Evolutionary conservation across 2,797 vertebrate genomes (phyloP).

Genomic region (Vipera ursinii): DNA sequence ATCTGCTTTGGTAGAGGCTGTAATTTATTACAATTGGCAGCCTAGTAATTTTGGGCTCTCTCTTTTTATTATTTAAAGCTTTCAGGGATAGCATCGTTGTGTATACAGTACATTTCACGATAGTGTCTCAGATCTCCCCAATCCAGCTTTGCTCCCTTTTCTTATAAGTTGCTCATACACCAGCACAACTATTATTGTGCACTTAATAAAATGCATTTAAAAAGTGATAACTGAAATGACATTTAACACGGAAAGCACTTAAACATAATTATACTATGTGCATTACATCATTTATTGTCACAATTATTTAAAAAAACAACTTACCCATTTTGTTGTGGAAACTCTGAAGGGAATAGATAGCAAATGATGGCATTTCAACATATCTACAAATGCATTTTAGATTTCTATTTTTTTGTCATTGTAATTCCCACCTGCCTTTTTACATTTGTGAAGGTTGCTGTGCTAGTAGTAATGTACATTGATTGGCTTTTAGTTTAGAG

Average conservation of each 20-base stretch:
- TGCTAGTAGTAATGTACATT: rapidly evolving
- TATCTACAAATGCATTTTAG: conserved; percentile 21
- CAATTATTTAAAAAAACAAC: conserved; percentile 60
- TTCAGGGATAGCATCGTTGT: conserved; percentile 62
- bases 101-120: conserved; percentile 63
- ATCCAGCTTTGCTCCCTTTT: conserved; percentile 54
- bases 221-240: conserved; percentile 82
- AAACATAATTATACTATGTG: conserved; percentile 83
- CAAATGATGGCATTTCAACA: conserved; percentile 41
- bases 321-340: conserved; percentile 46
- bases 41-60: conserved; percentile 70
- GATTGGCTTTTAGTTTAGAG: background rate
- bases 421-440: background rate
- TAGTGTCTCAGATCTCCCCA: conserved; percentile 58
- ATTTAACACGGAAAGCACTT: conserved; percentile 80
- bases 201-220: conserved; percentile 76
- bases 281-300: conserved; percentile 72
- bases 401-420: conserved; percentile 19
- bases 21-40: conserved; percentile 74
- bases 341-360: conserved; percentile 32
- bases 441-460: rapidly evolving
- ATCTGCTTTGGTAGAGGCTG: conserved; percentile 69
- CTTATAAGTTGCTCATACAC: conserved; percentile 65
- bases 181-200: conserved; percentile 71
- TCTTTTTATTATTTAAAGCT: conserved; percentile 57